These are phyloP conservation scores for Orcinus orca DNA, from an alignment of 2,113 vertebrate genomes.

Conservation along the genomic window DNA sequence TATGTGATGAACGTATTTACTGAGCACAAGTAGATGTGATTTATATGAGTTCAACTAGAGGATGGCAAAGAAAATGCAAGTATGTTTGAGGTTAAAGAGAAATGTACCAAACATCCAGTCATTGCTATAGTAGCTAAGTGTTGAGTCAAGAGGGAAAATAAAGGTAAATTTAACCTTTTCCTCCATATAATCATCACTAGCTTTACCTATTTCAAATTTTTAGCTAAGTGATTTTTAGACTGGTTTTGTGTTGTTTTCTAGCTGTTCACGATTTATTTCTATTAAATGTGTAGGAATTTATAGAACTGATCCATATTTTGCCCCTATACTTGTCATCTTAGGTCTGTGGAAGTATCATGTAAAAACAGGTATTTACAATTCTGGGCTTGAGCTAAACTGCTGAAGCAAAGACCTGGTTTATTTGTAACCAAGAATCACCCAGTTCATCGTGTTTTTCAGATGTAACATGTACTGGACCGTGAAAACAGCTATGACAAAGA, in stretches of 20 bases:
- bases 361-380: neutral
- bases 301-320: conserved; percentile 11
- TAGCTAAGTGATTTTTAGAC: neutral
- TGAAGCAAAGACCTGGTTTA: conserved; percentile 29
- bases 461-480: neutral
- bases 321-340: neutral
- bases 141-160: neutral
- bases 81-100: conserved; percentile 36
- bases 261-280: neutral
- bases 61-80: conserved; percentile 31
- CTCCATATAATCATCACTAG: neutral
- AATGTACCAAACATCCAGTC: neutral
- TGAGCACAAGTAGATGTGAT: neutral
- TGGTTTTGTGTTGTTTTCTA: conserved; percentile 4
- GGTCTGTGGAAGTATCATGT: neutral
- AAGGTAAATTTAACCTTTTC: neutral
- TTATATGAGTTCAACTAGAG: neutral
- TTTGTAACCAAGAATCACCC: neutral
- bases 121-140: neutral
- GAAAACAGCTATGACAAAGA: neutral
- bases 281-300: neutral
- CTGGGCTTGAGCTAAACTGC: conserved; percentile 1
- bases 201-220: neutral
- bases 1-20: conserved; percentile 52
- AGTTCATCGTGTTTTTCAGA: neutral